Evolutionary conservation across 1,140 invertebrate species (phyloP).

Genomic region (Halesus radiatus): DNA sequence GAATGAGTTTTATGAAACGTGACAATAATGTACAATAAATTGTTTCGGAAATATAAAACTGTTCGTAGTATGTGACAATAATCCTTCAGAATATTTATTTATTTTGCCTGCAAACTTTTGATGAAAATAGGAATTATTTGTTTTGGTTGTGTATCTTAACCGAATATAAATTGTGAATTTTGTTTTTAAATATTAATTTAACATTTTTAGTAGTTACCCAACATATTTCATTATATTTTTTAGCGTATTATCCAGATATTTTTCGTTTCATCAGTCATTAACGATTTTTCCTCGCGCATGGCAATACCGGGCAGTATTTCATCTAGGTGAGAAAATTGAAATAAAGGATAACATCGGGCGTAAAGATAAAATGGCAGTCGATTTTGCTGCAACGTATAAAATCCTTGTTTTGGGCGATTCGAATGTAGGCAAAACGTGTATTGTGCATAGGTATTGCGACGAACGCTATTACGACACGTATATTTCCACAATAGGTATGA

Average conservation of each 20-base stretch:
- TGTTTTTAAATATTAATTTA: too few species aligned
- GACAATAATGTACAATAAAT: too few species aligned
- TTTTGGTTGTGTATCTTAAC: not conserved
- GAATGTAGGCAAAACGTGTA: conserved; percentile 93
- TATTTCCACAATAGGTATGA: conserved; percentile 90
- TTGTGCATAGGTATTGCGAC: conserved; percentile 91
- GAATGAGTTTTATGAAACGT: too few species aligned
- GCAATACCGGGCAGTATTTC: conserved; percentile 20
- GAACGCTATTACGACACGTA: conserved; percentile 92
- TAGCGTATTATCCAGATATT: too few species aligned
- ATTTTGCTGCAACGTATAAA: conserved; percentile 88
- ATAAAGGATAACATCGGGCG: conserved; percentile 48
- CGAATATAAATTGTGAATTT: not conserved
- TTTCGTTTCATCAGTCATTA: not conserved
- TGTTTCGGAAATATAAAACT: too few species aligned
- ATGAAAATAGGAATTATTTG: not conserved
- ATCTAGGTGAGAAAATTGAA: conserved; percentile 27
- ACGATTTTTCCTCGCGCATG: conserved; percentile 34
- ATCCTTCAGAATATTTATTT: too few species aligned
- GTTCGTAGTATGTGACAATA: too few species aligned
- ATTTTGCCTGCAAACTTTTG: too few species aligned
- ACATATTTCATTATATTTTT: too few species aligned
- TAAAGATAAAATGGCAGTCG: conserved; percentile 78
- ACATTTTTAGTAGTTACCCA: too few species aligned
- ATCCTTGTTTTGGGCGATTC: conserved; percentile 90